A percentile compares a stretch with the other conserved stretches of the same genome.
These are phyloP conservation scores for Conops quadrifasciatus DNA, from an alignment of 2,888 invertebrate genomes.

Conservation along the genomic window DNA sequence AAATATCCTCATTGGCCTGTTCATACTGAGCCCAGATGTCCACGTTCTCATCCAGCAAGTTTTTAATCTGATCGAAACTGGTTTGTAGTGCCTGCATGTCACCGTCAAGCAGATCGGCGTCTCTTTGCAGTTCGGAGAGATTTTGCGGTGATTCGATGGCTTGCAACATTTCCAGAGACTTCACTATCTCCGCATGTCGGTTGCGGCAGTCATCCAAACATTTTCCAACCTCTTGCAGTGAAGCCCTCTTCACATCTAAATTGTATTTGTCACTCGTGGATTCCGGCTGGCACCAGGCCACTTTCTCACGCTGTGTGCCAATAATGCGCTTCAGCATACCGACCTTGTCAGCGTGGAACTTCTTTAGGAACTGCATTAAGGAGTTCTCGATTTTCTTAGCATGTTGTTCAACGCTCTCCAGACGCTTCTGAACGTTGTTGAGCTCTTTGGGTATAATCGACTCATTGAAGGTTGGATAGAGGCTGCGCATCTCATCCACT, in stretches of 20 bases:
- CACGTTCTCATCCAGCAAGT: conserved; percentile 74
- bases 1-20: conserved; percentile 75
- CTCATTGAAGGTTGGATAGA: conserved; percentile 81
- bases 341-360: conserved; percentile 85
- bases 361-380: conserved; percentile 82
- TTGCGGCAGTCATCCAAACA: conserved; percentile 77
- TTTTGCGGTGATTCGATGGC: conserved; percentile 79
- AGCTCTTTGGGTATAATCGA: conserved; percentile 83
- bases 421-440: conserved; percentile 82
- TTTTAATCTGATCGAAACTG: conserved; percentile 75
- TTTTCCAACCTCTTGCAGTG: conserved; percentile 78
- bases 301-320: conserved; percentile 84
- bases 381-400: conserved; percentile 84
- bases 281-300: conserved; percentile 91
- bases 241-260: conserved; percentile 87
- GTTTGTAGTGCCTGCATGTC: conserved; percentile 77
- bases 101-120: conserved; percentile 74
- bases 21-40: conserved; percentile 85
- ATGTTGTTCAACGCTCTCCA: conserved; percentile 79
- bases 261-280: conserved; percentile 90
- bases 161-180: conserved; percentile 76
- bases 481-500: conserved; percentile 75
- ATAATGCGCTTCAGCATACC: conserved; percentile 83
- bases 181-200: conserved; percentile 74
- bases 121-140: conserved; percentile 72